Evolutionary conservation across 1,140 invertebrate genomes (phyloP).

Genomic region (Spodoptera frugiperda): DNA sequence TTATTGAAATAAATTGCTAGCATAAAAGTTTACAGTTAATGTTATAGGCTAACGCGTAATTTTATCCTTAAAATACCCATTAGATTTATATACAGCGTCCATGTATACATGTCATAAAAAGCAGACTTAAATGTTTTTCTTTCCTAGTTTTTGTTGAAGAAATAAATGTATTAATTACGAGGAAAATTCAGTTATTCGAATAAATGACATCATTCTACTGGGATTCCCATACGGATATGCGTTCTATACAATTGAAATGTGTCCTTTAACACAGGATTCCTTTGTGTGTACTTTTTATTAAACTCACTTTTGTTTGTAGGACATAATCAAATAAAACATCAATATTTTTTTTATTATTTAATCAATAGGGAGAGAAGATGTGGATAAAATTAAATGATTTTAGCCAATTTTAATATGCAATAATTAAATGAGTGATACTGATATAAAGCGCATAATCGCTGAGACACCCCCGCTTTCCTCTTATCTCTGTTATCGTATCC

Average conservation of each 20-base stretch:
- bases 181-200: neutral
- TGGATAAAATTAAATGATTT: too few relatives aligned
- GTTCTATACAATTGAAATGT: neutral
- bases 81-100: too few relatives aligned
- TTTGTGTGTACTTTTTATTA: too few relatives aligned
- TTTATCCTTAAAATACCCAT: too few relatives aligned
- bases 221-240: constrained; percentile 1
- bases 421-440: neutral
- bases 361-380: too few relatives aligned
- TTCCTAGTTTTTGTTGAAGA: neutral
- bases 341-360: too few relatives aligned
- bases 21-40: too few relatives aligned
- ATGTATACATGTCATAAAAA: neutral
- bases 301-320: too few relatives aligned
- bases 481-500: constrained; percentile 17
- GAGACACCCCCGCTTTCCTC: constrained; percentile 24
- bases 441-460: constrained; percentile 25
- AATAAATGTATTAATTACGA: neutral
- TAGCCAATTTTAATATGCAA: constrained; percentile 1
- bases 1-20: too few relatives aligned
- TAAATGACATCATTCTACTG: neutral
- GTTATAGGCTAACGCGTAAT: too few relatives aligned
- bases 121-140: neutral
- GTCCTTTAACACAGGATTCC: neutral
- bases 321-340: too few relatives aligned